These are phyloP conservation scores for Steromphala cineraria DNA, from an alignment of 2,888 invertebrate genomes.

Conservation along the genomic window DNA sequence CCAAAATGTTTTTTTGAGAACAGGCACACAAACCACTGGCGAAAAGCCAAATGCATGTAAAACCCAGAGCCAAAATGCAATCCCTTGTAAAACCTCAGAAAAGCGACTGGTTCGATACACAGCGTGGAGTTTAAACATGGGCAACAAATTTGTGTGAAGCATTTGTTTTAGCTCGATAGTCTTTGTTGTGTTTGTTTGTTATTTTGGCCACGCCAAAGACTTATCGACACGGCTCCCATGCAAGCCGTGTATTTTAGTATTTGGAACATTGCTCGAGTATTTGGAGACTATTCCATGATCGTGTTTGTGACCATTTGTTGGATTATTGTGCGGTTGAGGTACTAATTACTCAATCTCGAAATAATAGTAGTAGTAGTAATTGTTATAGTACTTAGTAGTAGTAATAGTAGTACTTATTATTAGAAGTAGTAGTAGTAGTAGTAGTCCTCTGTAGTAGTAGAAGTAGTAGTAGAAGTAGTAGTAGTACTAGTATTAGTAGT, in stretches of 20 bases:
- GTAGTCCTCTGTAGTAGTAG: constrained; percentile 1
- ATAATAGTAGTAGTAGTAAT: background rate
- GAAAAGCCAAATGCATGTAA: background rate
- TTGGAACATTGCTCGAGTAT: no score
- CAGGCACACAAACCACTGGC: background rate
- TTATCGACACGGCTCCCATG: background rate
- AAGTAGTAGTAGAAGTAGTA: constrained; percentile 14
- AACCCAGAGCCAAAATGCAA: background rate
- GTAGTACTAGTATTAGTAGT: no score
- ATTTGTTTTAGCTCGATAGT: background rate
- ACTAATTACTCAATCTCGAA: background rate
- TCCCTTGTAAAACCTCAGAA: background rate
- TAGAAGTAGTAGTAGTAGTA: background rate
- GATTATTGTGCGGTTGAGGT: no score
- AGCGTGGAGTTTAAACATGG: background rate
- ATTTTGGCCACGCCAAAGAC: background rate
- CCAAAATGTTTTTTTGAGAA: no score
- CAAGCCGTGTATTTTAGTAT: no score
- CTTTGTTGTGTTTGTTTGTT: background rate
- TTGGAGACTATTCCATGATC: no score
- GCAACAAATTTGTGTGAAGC: background rate
- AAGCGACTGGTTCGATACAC: background rate
- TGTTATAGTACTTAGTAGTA: no score
- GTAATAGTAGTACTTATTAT: constrained; percentile 6
- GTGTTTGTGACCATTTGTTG: no score